phyloP scores from a whole-genome alignment of 2,113 vertebrate species.

The Okapia johnstoni region DNA sequence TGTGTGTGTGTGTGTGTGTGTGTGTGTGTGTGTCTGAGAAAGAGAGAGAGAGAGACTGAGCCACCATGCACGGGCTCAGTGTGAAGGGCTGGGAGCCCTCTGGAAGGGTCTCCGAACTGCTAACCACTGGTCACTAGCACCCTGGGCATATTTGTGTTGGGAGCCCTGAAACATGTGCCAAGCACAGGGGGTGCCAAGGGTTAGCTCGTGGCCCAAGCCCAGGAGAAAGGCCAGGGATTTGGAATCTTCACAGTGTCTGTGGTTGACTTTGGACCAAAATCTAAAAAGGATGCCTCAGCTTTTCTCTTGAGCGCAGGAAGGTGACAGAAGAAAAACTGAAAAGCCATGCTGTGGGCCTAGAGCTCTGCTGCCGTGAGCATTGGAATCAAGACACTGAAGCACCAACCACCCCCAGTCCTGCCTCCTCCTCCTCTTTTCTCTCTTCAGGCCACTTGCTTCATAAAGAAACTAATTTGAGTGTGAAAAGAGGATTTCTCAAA shows the following conservation, averaged over 20 bases:
- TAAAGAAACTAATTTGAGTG: background rate
- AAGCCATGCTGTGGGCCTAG: background rate
- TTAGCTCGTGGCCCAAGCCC: background rate
- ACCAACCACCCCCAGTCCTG: background rate
- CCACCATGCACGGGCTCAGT: background rate
- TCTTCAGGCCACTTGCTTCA: background rate
- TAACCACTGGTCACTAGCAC: background rate
- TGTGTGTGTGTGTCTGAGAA: too few species aligned
- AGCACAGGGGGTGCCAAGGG: background rate
- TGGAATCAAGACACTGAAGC: background rate
- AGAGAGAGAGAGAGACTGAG: background rate
- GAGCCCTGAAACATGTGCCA: background rate
- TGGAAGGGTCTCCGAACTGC: background rate
- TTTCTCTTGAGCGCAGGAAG: background rate
- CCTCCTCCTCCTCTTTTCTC: background rate
- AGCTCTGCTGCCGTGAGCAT: background rate
- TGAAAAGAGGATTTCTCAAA: background rate
- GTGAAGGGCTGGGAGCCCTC: background rate
- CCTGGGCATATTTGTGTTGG: background rate
- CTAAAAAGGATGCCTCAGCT: background rate
- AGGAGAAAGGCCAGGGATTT: background rate
- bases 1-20: too few species aligned
- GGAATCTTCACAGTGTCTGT: background rate
- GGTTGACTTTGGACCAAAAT: background rate
- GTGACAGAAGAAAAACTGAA: background rate